Evolutionary conservation across 2,888 invertebrate species (phyloP), one percentile per base, ranked within the genome.

Genomic region (Fissipunctia ypsillon): DNA sequence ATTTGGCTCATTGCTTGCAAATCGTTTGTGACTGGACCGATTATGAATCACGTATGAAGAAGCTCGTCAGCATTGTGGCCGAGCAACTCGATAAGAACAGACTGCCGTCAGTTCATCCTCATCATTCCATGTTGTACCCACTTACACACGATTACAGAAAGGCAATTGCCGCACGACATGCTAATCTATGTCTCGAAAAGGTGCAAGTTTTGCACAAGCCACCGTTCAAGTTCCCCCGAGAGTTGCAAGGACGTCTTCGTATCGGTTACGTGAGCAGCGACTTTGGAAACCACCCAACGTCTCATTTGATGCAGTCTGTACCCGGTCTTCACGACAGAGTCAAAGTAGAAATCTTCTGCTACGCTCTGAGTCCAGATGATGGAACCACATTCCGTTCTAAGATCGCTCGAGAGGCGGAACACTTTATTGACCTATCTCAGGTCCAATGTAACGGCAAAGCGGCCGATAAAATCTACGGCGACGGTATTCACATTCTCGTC

Each of bases 1-100:
- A 99, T 95, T 96, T 99, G 91, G 99, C 99, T 0, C 99, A 99
- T 94, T 99, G 99, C 92, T 96, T 99, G 80, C 99, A 99, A 96
- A 99, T 99, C 87, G 99, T 99, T 3, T 99, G 99, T 94, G 99
- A 99, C 92, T 99, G 99, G 99, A 98, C 98, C 0, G 99, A 99
- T 92, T 99, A 99, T 92, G 99, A 99, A 83, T 97, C 98, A 0
- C 97, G 99, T 54, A 99, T 99, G 99, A 99, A 99, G 94, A 99
- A 99, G 89, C 95, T 99, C 80, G 99, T 99, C 16, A 98, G 98
- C 90, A 99, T 99, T 86, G 99, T 99, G 0, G 99, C 99, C 9
- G 99, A 99, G 91, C 99, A 99, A 91, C 96, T 99, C 73, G 99
- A 99, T 60, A 99, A 99, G 95, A 99, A 99, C 92, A 97, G 99